Base-by-base conservation (phyloP, 1,140 invertebrate species). In the Diachasma alloeum region DNA sequence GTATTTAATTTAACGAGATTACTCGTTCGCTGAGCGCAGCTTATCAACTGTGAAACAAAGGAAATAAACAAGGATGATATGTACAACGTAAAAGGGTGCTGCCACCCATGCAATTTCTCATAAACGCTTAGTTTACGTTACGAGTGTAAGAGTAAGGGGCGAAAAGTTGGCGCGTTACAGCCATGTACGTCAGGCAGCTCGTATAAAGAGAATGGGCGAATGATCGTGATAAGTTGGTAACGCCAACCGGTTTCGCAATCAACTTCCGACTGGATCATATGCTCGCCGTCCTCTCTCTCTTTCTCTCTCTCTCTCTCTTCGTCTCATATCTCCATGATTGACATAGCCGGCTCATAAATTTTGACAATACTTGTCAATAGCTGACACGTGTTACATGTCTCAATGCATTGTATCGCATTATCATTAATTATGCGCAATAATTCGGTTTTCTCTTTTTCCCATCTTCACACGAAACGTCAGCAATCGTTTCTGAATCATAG, bases 161-260 rank as follows among this genome's bases (percentile, higher is more conserved):
- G 48, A 19, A 53, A 53, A 17, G 48, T 53, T 53, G 48, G 48
- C 48, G 48, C 15, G n/a, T 53, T 53, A 53, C 15, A 53, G 48
- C 15, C 48, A 15, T 53, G 48, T 53, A 53, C 48, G 48, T 53
- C 67, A 39, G 67, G 4, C 11, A 36, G 67, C 9, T 69, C 39
- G 67, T 69, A 69, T 69, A 69, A 66, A 53, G 67, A 69, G 31
- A 69, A 69, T 69, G 67, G 67, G 15, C 48, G 67, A 69, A 39
- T 69, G 39, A 69, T 39, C 31, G 67, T 69, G 67, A 69, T 69
- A 69, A 70, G 15, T 70, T 22, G 68, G 68, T 44, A 70, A 68
- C 66, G 36, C 66, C 31, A 68, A 42, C 68, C 37, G 68, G 37
- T 70, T 70, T 44, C 15, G 22, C 68, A 70, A 44, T 44, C 39